Evolutionary conservation across 2,888 invertebrate genomes (phyloP).

Genomic region (Odontothrips loti): DNA sequence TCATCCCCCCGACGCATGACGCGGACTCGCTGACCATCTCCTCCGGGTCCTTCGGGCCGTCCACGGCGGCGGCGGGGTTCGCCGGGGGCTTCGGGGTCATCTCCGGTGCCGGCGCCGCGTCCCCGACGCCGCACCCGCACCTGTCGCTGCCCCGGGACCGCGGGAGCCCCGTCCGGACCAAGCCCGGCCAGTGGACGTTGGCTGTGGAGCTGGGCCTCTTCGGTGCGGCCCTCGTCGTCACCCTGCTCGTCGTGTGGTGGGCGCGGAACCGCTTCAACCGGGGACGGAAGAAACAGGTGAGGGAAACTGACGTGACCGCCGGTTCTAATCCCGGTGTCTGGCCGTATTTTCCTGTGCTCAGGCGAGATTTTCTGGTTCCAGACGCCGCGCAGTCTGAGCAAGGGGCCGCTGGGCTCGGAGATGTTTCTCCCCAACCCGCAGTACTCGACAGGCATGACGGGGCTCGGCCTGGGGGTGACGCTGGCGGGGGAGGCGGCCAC

Average conservation of each 20-base stretch:
- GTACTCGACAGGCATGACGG: conserved; percentile 53
- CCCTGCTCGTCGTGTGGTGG: not conserved
- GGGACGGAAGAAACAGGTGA: not conserved
- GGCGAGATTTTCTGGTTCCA: conserved; percentile 49
- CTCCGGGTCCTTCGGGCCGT: too few species aligned
- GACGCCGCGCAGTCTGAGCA: conserved; percentile 54
- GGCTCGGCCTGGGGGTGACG: not conserved
- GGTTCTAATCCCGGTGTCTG: too few species aligned
- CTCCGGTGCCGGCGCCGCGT: not conserved
- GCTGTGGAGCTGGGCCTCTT: not conserved
- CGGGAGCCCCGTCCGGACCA: not conserved
- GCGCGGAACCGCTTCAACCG: not conserved
- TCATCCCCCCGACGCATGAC: too few species aligned
- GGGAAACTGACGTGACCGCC: not conserved
- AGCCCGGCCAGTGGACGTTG: not conserved
- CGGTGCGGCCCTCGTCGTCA: not conserved
- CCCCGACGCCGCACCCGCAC: not conserved
- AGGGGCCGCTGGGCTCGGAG: conserved; percentile 60
- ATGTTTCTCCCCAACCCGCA: conserved; percentile 73
- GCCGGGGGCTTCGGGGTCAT: not conserved
- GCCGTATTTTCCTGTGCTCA: conserved; percentile 24
- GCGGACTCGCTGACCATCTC: too few species aligned
- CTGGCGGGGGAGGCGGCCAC: conserved; percentile 32
- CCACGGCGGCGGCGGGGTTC: not conserved
- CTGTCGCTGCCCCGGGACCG: not conserved